phyloP scores from a whole-genome alignment of 2,113 vertebrate genomes.

The Hiodon tergisus region DNA sequence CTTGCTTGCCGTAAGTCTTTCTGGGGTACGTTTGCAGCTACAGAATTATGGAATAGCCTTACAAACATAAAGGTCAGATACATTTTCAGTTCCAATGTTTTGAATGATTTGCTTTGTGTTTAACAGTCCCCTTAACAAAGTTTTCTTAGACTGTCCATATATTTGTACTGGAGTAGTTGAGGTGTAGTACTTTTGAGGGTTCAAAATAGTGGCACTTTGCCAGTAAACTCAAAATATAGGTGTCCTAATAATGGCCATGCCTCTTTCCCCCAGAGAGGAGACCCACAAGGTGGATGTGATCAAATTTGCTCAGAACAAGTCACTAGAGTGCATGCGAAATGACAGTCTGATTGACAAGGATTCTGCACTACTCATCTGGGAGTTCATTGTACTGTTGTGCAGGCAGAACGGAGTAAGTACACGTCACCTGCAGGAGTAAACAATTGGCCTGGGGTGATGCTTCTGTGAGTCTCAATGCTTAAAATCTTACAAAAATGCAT shows the following conservation, averaged over 20 bases:
- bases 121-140: background rate
- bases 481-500: no score
- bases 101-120: background rate
- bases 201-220: no score
- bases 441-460: no score
- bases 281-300: conserved; percentile 98
- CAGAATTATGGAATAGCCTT: no score
- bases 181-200: background rate
- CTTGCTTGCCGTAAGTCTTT: no score
- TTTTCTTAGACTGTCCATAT: background rate
- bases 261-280: conserved; percentile 69
- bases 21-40: no score
- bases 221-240: background rate
- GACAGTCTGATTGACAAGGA: conserved; percentile 83
- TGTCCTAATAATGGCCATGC: background rate
- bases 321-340: conserved; percentile 74
- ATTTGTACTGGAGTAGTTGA: background rate
- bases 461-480: no score
- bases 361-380: conserved; percentile 89
- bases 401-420: conserved; percentile 88
- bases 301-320: conserved; percentile 92
- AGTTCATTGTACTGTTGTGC: conserved; percentile 86
- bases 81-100: no score
- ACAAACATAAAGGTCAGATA: no score
- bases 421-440: background rate